Evolutionary conservation across 2,888 invertebrate species (phyloP), one percentile per base, ranked within the genome.

Genomic region (Biston stratarius): DNA sequence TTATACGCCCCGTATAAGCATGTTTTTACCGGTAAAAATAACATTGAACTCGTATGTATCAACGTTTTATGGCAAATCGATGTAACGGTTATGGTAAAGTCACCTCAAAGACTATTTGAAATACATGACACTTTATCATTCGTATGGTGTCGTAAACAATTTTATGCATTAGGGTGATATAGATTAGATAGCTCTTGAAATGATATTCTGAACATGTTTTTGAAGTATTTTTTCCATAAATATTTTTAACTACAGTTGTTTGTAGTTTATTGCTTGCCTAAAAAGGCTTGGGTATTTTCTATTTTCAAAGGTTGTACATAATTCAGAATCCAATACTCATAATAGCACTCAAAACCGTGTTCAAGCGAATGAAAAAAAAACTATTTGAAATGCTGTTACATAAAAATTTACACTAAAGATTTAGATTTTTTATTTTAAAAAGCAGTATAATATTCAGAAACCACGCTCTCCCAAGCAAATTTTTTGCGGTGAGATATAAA

Each of bases 61-160:
- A 66, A 51, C 49, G 57, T 45, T 66, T 67, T 67, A 67, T 67
- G 48, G 53, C 49, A 61, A 61, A 61, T 61, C 65, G 55, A 65
- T 65, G 33, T 56, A 61, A 57, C 57, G n/a, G 51, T 59, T 62
- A 67, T 62, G 62, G 47, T 42, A 59, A 63, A 67, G 63, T 59
- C 38, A 59, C 47, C 14, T 63, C 51, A 56, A 67, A 67, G 56
- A 60, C 53, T 49, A 55, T 63, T 63, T 74, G 51, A 59, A 70
- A 70, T 62, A 69, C 71, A 65, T 69, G 58, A 34, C 47, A 61
- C 48, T 64, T 69, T 65, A 66, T 68, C 62, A 71, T 70, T 60
- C 51, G n/a, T 64, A 66, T 69, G 67, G 64, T 55, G 60, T 47
- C 61, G 67, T 72, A 71, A 69, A 74, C 60, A 59, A 53, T 74